Base-by-base conservation (phyloP, 2,113 vertebrate species). In the Alectura lathami region DNA sequence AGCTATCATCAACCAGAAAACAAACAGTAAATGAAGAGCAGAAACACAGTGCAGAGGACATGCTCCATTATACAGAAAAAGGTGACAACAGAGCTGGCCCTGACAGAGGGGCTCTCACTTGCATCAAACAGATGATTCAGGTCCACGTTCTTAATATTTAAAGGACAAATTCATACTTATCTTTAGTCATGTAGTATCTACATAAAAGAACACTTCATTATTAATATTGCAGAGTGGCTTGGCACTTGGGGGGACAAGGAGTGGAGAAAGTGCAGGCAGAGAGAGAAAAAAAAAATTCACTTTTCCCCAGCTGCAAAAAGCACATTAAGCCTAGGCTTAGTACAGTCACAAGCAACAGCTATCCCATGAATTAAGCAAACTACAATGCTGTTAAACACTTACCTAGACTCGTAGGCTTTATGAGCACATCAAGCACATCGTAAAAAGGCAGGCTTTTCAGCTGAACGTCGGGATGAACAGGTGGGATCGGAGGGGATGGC, bases 361-460 rank as follows among this genome's bases (percentile, higher is more conserved):
- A 27, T 13, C 68, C 30, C 9, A 53, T 0, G 1, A 82, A 40
- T n/a, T 48, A 60, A 69, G 34, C 21, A 64, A 27, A 18, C 63
- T 26, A 18, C 70, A 59, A 34, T 62, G 23, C 22, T 16, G 48
- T 18, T 64, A 47, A 84, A 90, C 43, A 94, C 98, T 98, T 96
- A 99, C 99, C 99, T 91, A 99, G 97, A 96, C 99, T 99, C 2
- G 99, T 99, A 53, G 99, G 99, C 82, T 99, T 99, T 95, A 99
- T 99, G 32, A 99, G 98, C 91, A 99, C 98, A 32, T 99, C 99
- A 62, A 99, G 98, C 47, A 99, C 98, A 47, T 99, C 99, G 1
- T 99, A 99, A 96, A 99, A 99, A 9, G 99, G 99, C 10, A 99
- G 97, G 60, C 98, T 98, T 89, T 99, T 99, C 98, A 99, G 98